phyloP scores from a whole-genome alignment of 1,140 invertebrate genomes.

The Lucilia sericata region DNA sequence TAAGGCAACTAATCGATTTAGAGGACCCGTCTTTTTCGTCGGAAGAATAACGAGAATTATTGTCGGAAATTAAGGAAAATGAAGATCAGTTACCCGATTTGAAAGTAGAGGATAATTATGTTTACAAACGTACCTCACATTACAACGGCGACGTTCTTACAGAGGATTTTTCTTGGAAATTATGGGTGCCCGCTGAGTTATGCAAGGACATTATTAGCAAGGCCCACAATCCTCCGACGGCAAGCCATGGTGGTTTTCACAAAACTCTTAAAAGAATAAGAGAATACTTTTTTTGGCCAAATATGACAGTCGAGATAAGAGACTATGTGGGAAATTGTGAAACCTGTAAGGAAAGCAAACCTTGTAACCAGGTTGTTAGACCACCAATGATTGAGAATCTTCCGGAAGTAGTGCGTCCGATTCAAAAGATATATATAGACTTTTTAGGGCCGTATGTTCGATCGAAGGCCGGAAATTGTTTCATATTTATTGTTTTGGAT shows the following conservation, averaged over 20 bases:
- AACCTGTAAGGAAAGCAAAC: too few relatives aligned
- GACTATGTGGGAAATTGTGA: too few relatives aligned
- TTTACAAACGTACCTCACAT: too few relatives aligned
- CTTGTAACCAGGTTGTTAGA: not conserved
- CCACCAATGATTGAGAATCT: not conserved
- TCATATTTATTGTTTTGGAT: slow-evolving; percentile 25
- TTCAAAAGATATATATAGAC: slow-evolving; percentile 19
- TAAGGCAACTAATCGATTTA: not conserved
- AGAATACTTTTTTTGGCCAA: too few relatives aligned
- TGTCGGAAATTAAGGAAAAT: too few relatives aligned
- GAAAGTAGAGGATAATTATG: too few relatives aligned
- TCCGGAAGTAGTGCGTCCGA: not conserved
- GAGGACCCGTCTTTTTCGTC: not conserved
- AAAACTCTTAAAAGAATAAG: not conserved
- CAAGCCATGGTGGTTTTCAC: not conserved
- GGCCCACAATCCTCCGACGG: not conserved
- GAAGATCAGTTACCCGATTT: too few relatives aligned
- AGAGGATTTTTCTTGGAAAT: slow-evolving; percentile 1
- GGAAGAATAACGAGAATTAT: too few relatives aligned
- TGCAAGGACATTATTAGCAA: not conserved
- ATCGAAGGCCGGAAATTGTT: not conserved
- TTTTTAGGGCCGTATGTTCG: slow-evolving; percentile 20
- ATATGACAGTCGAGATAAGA: too few relatives aligned
- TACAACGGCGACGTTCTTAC: too few relatives aligned
- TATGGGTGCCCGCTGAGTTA: not conserved